These are phyloP conservation scores for Sialia sialis DNA, from an alignment of 2,113 vertebrate genomes.

Conservation along the genomic window DNA sequence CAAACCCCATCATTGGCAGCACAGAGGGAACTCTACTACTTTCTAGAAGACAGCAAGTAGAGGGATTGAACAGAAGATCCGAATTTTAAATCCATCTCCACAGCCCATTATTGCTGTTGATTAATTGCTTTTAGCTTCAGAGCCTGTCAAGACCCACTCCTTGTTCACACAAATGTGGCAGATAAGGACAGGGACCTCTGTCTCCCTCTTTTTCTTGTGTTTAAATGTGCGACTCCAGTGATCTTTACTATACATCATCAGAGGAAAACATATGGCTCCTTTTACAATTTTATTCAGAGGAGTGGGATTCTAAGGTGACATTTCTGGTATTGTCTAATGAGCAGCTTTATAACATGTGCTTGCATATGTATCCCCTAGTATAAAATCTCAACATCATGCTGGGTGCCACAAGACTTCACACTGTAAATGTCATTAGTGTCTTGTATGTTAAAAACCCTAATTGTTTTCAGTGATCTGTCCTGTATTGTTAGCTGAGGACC, in stretches of 20 bases:
- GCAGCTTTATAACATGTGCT: not conserved
- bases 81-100: not conserved
- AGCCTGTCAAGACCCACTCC: not conserved
- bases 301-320: not conserved
- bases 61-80: not conserved
- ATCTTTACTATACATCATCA: not conserved
- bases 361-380: not conserved
- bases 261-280: not conserved
- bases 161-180: not conserved
- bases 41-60: not conserved
- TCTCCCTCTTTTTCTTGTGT: not conserved
- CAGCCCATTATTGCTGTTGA: not conserved
- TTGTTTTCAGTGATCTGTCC: constrained; percentile 14
- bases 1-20: not conserved
- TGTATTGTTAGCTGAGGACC: not conserved
- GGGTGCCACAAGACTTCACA: not conserved
- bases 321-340: constrained; percentile 10
- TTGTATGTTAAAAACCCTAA: constrained; percentile 4
- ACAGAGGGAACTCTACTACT: not conserved
- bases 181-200: not conserved
- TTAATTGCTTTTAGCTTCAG: not conserved
- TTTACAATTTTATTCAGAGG: not conserved
- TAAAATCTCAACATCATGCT: not conserved
- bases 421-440: constrained; percentile 11
- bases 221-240: not conserved